phyloP scores from a whole-genome alignment of 2,113 vertebrate species.

The Rhea americana region DNA sequence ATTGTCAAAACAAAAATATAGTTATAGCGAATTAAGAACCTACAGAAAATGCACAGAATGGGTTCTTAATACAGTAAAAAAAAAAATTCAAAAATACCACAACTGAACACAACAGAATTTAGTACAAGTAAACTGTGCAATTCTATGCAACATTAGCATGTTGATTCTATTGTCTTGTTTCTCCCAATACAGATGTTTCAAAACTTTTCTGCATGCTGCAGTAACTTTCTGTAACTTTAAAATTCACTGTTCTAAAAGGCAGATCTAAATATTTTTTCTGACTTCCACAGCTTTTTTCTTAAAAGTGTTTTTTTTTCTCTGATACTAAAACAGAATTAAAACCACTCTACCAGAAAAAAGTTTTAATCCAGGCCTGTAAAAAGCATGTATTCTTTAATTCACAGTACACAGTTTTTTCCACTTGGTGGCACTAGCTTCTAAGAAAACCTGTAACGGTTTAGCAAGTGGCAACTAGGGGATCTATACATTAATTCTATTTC shows the following conservation, averaged over 20 bases:
- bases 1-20: fast-evolving
- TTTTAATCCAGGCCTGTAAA: not conserved
- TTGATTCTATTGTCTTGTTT: not conserved
- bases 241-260: not conserved
- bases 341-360: not conserved
- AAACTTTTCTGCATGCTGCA: not conserved
- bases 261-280: not conserved
- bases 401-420: slow-evolving; percentile 1
- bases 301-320: not conserved
- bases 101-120: not conserved
- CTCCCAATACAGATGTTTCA: not conserved
- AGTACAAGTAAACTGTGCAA: not conserved
- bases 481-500: not conserved
- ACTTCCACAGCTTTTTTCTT: not conserved
- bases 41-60: not conserved
- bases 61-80: not conserved
- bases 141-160: not conserved
- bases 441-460: not conserved
- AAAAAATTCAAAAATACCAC: not conserved
- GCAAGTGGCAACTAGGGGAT: not conserved
- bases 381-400: too few species aligned
- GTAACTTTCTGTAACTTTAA: not conserved
- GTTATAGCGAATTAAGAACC: not conserved
- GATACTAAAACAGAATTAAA: not conserved
- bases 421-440: slow-evolving; percentile 38